Conservation (phyloP, 2,113 vertebrate species). For the Cebus imitator region DNA sequence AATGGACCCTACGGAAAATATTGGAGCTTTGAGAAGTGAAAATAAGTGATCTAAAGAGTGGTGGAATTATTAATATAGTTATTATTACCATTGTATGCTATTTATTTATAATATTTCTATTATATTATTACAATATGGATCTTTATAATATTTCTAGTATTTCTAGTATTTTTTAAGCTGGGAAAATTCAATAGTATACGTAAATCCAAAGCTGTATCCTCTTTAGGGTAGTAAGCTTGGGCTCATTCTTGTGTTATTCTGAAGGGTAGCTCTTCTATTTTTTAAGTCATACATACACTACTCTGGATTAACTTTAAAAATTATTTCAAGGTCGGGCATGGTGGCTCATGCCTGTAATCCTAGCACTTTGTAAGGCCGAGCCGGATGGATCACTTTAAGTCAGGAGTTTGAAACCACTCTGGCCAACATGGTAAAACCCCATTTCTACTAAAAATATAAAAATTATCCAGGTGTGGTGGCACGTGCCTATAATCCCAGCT, state of each 20-base stretch:
- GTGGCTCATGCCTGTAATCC: not conserved
- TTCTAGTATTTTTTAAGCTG: not conserved
- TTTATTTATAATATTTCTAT: constrained; percentile 7
- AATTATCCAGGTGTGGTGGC: not conserved
- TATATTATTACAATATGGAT: not conserved
- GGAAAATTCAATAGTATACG: not conserved
- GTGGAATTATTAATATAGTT: not conserved
- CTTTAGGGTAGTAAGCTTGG: not conserved
- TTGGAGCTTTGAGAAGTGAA: not conserved
- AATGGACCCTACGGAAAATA: not conserved
- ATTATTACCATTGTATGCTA: not conserved
- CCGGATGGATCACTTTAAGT: not conserved
- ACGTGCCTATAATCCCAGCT: too few species aligned
- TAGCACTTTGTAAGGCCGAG: not conserved
- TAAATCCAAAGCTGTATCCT: not conserved
- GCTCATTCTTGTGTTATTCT: constrained; percentile 24
- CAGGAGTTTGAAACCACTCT: not conserved
- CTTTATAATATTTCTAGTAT: not conserved
- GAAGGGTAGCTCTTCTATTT: not conserved
- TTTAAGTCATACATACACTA: constrained; percentile 15
- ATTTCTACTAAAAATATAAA: not conserved
- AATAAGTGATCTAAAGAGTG: not conserved
- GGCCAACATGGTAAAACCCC: not conserved
- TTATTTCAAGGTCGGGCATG: not conserved
- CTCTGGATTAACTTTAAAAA: not conserved